phyloP scores from a whole-genome alignment of 2,113 vertebrate genomes.

The Riparia riparia region DNA sequence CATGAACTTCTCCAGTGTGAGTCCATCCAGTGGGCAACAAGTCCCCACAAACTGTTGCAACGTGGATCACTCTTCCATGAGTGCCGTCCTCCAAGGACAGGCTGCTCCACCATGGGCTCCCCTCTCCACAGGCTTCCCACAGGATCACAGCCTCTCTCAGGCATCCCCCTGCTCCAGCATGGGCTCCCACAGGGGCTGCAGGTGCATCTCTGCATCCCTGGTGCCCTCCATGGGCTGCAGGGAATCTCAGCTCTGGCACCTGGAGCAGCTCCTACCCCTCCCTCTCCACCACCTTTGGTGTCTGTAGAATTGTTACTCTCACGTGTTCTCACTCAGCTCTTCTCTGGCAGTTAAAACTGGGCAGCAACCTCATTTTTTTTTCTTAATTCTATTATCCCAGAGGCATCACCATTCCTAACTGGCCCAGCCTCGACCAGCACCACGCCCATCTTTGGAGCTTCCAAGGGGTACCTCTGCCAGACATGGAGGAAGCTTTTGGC shows the following conservation, averaged over 20 bases:
- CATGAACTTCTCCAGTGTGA: not conserved
- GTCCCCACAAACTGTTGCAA: not conserved
- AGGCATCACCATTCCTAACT: too few relatives aligned
- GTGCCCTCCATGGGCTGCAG: not conserved
- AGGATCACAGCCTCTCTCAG: not conserved
- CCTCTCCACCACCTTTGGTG: not conserved
- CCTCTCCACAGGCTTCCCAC: not conserved
- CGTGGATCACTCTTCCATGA: rapidly evolving
- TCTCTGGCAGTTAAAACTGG: too few relatives aligned
- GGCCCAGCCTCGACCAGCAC: not conserved
- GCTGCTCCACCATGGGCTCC: not conserved
- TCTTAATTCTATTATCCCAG: too few relatives aligned
- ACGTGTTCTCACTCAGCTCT: not conserved
- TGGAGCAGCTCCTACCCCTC: not conserved
- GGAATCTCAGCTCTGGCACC: not conserved
- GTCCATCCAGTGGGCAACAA: not conserved
- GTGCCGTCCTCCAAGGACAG: not conserved
- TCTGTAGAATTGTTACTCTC: not conserved
- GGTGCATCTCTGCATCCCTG: too few relatives aligned
- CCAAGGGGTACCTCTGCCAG: not conserved
- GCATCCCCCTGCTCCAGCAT: not conserved
- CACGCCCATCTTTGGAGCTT: not conserved
- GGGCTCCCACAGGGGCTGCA: not conserved
- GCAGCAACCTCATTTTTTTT: not conserved
- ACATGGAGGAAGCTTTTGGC: not conserved